Conservation (phyloP, 2,888 invertebrate genomes). For the Itoplectis maculator region DNA sequence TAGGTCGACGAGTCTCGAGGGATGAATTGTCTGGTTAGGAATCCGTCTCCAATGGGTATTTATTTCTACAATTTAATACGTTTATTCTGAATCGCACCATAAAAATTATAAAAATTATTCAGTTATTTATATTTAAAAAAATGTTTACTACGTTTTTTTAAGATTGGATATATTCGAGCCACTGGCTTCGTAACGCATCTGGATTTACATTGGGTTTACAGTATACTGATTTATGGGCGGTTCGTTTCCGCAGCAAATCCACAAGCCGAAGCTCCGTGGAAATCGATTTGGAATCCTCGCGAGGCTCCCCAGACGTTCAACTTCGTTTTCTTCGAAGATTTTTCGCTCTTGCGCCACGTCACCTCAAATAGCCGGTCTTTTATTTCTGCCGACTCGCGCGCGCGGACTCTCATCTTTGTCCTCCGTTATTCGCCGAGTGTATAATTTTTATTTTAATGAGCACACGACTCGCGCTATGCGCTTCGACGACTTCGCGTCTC, state of each 20-base stretch:
- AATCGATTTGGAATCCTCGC: slow-evolving; percentile 8
- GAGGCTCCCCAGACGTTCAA: not conserved
- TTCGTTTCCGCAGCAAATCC: not conserved
- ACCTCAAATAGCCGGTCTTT: not conserved
- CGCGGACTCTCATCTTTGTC: slow-evolving; percentile 15
- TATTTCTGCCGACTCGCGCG: not conserved
- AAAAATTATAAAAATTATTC: too few relatives aligned
- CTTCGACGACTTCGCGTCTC: slow-evolving; percentile 36
- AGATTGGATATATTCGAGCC: not conserved
- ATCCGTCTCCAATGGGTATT: too few relatives aligned
- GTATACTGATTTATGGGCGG: not conserved
- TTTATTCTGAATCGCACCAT: too few relatives aligned
- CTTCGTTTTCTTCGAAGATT: not conserved
- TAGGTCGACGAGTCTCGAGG: not conserved
- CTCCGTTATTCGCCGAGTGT: slow-evolving; percentile 32
- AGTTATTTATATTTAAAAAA: too few relatives aligned
- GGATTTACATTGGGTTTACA: not conserved
- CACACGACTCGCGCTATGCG: slow-evolving; percentile 31
- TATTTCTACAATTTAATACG: too few relatives aligned
- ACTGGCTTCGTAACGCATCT: not conserved
- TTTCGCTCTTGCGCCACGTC: not conserved
- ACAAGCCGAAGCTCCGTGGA: not conserved
- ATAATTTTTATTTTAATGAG: slow-evolving; percentile 49
- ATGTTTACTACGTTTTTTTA: not conserved
- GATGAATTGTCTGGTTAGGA: too few relatives aligned